Evolutionary conservation across 2,888 invertebrate genomes (phyloP), one percentile per base, ranked within the genome.

Genomic region (Platycnemis pennipes): DNA sequence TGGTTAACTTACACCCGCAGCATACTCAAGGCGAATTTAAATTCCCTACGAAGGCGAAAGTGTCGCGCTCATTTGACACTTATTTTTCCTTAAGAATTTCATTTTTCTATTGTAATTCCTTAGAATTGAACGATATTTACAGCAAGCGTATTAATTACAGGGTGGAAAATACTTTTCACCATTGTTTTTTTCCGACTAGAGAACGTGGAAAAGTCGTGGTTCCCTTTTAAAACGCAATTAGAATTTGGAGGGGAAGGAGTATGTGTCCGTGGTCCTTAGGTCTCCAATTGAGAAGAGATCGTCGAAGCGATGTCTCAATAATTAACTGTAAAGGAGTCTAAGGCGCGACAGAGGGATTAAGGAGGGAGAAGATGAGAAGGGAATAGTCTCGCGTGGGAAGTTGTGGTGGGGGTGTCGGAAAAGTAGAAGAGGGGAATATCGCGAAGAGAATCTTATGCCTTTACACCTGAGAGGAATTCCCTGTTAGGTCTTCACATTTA

Each of bases 241-340:
- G n/a, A n/a, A n/a, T 77, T 37, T 37, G 37, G 37, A 37, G 77
- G 37, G 37, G 13, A 77, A 77, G 22, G 56, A 26, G 91, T 8
- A 5, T n/a, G 44, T 7, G 8, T 1, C 11, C 22, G 44, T 44
- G 37, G 63, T 31, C 44, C 63, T 91, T 91, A 26, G 69, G n/a
- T 63, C 49, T 69, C 69, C 69, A 69, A 91, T 69, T 91, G 91
- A 69, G 63, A 91, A 91, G 91, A 91, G 91, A 91, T 91, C n/a
- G n/a, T n/a, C n/a, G n/a, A n/a, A n/a, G 63, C 37, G 91, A 91
- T 69, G 45, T 63, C 91, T 91, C 91, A 69, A 63, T 91, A 45
- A 91, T 91, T 91, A 91, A 91, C 91, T 91, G 63, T 11, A 91
- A 91, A 91, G 91, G 91, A 63, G 44, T 44, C 26, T 19, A n/a